Percentiles rank a stretch among this genome's conserved stretches.
phyloP scores from a whole-genome alignment of 2,797 vertebrate species.

The Erethizon dorsatum region DNA sequence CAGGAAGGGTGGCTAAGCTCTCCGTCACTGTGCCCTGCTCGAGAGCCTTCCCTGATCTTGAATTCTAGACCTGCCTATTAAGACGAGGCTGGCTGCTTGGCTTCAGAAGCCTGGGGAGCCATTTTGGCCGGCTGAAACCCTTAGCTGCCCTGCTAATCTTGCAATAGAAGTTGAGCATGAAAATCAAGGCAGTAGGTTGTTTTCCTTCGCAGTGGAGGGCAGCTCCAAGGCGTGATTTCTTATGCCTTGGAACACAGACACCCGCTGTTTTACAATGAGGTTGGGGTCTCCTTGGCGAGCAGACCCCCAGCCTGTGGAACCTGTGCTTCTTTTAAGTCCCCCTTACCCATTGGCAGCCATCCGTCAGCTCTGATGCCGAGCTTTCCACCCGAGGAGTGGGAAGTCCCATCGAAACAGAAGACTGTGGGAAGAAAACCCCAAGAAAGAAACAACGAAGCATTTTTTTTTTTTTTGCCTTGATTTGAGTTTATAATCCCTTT shows the following conservation, averaged over 20 bases:
- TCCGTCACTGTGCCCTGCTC: neutral
- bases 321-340: neutral
- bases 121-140: neutral
- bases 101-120: neutral
- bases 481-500: slow-evolving; percentile 4
- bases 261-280: slow-evolving; percentile 1
- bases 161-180: neutral
- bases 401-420: neutral
- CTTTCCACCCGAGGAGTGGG: neutral
- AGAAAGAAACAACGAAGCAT: neutral
- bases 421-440: neutral
- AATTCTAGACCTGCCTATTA: neutral
- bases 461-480: neutral
- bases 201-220: neutral
- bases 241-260: neutral
- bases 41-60: neutral
- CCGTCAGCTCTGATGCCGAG: neutral
- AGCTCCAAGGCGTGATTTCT: neutral
- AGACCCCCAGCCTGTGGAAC: neutral
- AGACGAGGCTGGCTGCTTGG: neutral
- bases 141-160: neutral
- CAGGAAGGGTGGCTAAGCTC: fast-evolving
- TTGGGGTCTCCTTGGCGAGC: neutral
- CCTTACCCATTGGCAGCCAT: fast-evolving
- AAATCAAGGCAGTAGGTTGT: neutral